Evolutionary conservation across 1,140 invertebrate species (phyloP).

Genomic region (Saccostrea echinata): DNA sequence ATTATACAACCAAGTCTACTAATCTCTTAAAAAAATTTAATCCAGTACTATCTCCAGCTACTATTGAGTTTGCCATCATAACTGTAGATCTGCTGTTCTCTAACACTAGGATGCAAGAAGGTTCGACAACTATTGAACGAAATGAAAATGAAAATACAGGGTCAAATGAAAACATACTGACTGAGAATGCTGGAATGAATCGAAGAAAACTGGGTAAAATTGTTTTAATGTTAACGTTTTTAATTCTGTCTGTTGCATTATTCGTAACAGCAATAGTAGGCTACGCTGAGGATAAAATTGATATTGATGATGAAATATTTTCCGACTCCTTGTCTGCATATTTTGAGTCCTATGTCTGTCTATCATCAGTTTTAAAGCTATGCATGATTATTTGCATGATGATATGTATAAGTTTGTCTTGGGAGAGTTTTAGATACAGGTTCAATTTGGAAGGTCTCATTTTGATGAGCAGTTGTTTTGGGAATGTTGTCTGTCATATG

Average conservation of each 20-base stretch:
- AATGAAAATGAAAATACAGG: background rate
- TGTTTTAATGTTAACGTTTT: background rate
- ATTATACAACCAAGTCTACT: background rate
- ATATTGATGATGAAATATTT: no score
- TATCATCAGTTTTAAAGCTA: background rate
- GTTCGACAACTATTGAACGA: background rate
- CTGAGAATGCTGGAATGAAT: background rate
- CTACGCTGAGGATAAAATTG: background rate
- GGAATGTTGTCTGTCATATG: no score
- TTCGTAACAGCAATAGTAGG: background rate
- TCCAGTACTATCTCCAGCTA: background rate
- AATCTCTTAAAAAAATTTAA: background rate
- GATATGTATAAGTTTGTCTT: background rate
- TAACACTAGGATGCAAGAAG: no score
- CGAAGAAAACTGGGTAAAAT: no score
- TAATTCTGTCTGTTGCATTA: background rate
- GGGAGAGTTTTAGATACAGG: background rate
- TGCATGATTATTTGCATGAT: background rate
- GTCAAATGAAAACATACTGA: background rate
- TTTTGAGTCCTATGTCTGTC: background rate
- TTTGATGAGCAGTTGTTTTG: no score
- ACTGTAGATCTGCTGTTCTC: background rate
- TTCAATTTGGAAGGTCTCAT: background rate
- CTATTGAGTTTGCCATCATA: background rate
- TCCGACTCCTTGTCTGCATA: background rate